Base-by-base conservation (phyloP, 2,113 vertebrate species). In the Stomatorhinus ivindoensis region DNA sequence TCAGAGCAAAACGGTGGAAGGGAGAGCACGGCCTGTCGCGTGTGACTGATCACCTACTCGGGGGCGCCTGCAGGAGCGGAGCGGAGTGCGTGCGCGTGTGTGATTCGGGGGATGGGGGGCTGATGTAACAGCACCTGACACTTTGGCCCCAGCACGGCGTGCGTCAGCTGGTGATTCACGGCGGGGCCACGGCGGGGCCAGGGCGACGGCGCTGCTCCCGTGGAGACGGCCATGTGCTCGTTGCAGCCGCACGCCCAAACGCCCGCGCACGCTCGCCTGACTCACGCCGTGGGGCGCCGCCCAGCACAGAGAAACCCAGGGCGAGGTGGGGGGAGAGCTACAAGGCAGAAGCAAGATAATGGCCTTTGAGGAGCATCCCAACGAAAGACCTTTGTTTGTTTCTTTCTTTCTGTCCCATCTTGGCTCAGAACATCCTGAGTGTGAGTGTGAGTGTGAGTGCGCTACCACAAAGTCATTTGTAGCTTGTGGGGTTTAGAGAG, bases 101-200 rank as follows among this genome's bases (percentile, higher is more conserved):
- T 84, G 82, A 84, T 84, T 84, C 4, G 44, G 85, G 84, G 47
- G 27, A 17, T 35, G 50, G 85, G 85, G 73, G 80, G 91, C 90
- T 96, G 93, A 95, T 94, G 95, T 97, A 97, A 97, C 86, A 95
- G 91, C 95, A 97, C 96, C 96, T 97, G 95, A 95, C 94, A 95
- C 92, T 93, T 94, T 94, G 93, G 90, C 88, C 91, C 90, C 91
- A 92, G 87, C 95, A 90, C 91, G 96, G 92, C 27, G 88, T 55
- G 88, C 46, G 88, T 89, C 88, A 89, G 94, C 95, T 95, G 95
- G 94, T 96, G 96, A 96, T 95, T 97, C 95, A 96, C 89, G 94
- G 94, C 94, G 27, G 94, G 93, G 94, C 93, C 92, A n/a, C 95
- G 93, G 95, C 91, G 95, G 95, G 95, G 94, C 50, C 50, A 24